Conservation (phyloP, 1,140 invertebrate species). For the Ips nitidus region DNA sequence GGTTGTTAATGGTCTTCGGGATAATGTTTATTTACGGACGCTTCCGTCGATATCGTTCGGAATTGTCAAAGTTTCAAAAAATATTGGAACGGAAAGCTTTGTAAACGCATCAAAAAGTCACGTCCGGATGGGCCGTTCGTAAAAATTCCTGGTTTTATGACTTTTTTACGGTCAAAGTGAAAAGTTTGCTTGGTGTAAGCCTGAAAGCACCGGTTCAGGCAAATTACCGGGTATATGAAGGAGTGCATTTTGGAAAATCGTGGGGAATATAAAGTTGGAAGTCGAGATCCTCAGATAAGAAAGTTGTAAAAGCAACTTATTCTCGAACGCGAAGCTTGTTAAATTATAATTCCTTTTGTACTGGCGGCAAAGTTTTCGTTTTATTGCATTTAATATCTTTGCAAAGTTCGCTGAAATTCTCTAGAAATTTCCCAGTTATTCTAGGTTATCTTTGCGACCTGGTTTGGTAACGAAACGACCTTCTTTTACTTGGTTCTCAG, state of each 20-base stretch:
- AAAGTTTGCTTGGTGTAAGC: not conserved
- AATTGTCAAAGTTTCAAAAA: too few species aligned
- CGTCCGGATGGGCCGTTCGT: too few species aligned
- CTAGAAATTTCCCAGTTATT: not conserved
- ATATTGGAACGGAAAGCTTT: too few species aligned
- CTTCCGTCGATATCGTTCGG: slow-evolving; percentile 2
- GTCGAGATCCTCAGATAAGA: slow-evolving; percentile 4
- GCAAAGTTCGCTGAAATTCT: not conserved
- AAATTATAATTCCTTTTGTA: slow-evolving; percentile 1
- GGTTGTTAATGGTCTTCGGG: slow-evolving; percentile 17
- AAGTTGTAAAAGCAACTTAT: slow-evolving; percentile 14
- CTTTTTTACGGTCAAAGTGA: too few species aligned
- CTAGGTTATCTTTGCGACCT: not conserved
- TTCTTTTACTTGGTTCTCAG: too few species aligned
- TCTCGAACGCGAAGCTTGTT: not conserved
- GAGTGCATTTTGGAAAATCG: slow-evolving; percentile 2
- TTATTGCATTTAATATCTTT: not conserved
- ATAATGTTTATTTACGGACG: slow-evolving; percentile 19
- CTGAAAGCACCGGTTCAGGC: not conserved
- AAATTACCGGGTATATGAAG: slow-evolving; percentile 1
- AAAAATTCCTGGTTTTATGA: too few species aligned
- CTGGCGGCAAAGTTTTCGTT: not conserved
- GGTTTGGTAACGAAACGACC: not conserved
- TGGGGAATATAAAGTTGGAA: slow-evolving; percentile 9
- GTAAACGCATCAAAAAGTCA: too few species aligned